Evolutionary conservation across 2,888 invertebrate genomes (phyloP), one percentile per base, ranked within the genome.

Genomic region (Prenolepis imparis): DNA sequence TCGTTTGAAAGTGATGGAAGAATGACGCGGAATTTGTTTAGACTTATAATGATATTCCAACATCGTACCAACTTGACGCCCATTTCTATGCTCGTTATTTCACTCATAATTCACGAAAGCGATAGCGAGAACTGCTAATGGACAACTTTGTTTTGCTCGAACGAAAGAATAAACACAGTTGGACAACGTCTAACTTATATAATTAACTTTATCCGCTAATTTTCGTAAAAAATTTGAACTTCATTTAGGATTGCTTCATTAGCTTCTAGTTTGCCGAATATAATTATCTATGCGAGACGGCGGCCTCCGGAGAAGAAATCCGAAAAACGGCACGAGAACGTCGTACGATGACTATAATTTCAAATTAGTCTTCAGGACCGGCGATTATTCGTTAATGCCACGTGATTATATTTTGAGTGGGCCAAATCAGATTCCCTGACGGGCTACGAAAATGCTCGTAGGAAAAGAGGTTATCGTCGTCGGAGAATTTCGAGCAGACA

Each of bases 401-500:
- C 67, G 72, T 83, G 84, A 88, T 89, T 85, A 87, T 52, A 70
- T 63, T 21, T 72, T 72, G 85, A 83, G 77, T 67, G 84, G 83
- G 9, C 39, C 28, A 63, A 83, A 77, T 83, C 68, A 83, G 83
- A 86, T 80, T 87, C 84, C 64, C 70, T 77, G 67, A 28, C 8
- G 59, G 66, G 68, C 75, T 87, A 87, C 75, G 41, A 86, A 73
- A 66, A 82, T 80, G 59, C 73, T 64, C 48, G 39, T 68, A 81
- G 73, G 44, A 83, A 83, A 82, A 84, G 88, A 88, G 85, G 82
- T 87, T 87, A 85, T 85, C 85, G 81, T 83, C 75, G 67, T 32
- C 32, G 82, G 59, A 68, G 87, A 85, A 87, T 88, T 86, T 88
- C 52, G 83, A 83, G 86, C 87, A 90, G 90, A 90, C 90, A 90